Conservation (phyloP, 2,888 invertebrate species). For the Cryptus armator region DNA sequence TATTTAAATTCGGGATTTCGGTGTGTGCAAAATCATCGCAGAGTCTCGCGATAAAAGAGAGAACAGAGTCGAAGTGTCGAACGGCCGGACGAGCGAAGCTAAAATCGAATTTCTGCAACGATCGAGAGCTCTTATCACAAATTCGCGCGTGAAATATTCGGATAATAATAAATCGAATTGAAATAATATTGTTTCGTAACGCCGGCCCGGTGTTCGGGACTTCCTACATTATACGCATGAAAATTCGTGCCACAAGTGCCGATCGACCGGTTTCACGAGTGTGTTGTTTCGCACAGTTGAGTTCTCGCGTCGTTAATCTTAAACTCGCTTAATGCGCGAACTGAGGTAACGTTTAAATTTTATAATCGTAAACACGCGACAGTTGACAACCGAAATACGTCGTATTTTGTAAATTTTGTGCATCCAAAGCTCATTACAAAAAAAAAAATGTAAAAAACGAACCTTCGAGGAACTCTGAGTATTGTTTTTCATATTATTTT, state of each 20-base stretch:
- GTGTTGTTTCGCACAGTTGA: not conserved
- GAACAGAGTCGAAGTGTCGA: not conserved
- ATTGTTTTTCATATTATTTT: too few relatives aligned
- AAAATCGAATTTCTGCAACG: constrained; percentile 38
- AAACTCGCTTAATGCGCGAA: not conserved
- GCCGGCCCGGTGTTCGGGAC: not conserved
- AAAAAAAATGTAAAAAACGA: not conserved
- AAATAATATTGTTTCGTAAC: constrained; percentile 43
- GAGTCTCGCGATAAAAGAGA: not conserved
- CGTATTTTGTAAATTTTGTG: not conserved
- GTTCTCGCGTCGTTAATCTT: not conserved
- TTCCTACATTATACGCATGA: not conserved
- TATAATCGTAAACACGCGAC: not conserved
- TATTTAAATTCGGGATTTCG: constrained; percentile 71
- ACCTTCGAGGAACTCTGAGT: too few relatives aligned
- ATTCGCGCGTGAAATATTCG: constrained; percentile 22
- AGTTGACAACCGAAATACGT: not conserved
- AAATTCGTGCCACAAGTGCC: constrained; percentile 4
- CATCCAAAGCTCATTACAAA: too few relatives aligned
- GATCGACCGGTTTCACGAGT: constrained; percentile 11
- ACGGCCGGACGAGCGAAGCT: not conserved
- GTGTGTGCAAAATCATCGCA: constrained; percentile 16
- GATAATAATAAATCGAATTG: constrained; percentile 35
- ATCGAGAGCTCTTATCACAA: constrained; percentile 19
- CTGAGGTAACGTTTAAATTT: not conserved